A percentile compares a stretch with the other conserved stretches of the same genome.
phyloP scores from a whole-genome alignment of 2,113 vertebrate species.

The Penelope pileata region DNA sequence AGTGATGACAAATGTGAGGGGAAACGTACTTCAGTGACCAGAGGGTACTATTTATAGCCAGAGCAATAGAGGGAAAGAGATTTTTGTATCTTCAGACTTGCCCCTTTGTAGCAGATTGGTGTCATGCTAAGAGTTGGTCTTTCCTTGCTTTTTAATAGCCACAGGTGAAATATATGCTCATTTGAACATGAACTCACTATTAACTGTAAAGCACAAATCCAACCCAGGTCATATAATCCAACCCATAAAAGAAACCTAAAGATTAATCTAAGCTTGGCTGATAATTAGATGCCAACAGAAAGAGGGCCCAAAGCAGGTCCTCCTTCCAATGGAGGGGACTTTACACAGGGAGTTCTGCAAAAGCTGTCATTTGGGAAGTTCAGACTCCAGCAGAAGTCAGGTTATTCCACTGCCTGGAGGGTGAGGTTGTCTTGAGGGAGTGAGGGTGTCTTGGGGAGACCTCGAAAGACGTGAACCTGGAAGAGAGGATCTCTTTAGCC shows the following conservation, averaged over 20 bases:
- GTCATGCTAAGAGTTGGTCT: neutral
- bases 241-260: neutral
- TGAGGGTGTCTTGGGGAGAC: neutral
- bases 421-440: neutral
- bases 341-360: neutral
- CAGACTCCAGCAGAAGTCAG: neutral
- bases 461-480: neutral
- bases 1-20: neutral
- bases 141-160: neutral
- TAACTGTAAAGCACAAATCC: neutral
- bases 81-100: neutral
- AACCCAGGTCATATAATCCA: neutral
- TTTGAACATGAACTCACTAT: neutral
- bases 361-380: neutral
- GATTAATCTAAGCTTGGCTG: neutral
- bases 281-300: neutral
- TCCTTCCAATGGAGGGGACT: neutral
- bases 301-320: neutral
- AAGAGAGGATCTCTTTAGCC: neutral
- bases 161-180: neutral
- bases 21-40: neutral
- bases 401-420: neutral
- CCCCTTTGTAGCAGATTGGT: neutral
- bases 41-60: neutral
- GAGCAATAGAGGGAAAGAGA: neutral